Evolutionary conservation across 2,113 vertebrate species (phyloP).

Genomic region (Eidolon helvum): DNA sequence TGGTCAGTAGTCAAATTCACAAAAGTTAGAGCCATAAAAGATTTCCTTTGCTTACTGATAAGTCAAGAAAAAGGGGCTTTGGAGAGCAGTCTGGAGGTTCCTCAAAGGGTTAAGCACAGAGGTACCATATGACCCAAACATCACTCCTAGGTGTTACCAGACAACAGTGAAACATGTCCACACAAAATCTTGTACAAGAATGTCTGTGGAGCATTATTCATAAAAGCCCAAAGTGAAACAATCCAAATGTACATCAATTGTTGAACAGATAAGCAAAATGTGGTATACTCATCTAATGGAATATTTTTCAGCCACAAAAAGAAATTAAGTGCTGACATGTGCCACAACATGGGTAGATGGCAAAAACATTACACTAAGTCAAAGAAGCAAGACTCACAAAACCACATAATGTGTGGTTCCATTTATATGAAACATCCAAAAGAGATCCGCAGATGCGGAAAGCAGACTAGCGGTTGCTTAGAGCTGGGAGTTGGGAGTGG

Average conservation of each 20-base stretch:
- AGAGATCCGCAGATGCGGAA: neutral
- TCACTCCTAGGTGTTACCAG: neutral
- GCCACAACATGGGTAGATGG: neutral
- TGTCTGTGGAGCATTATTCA: neutral
- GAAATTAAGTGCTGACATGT: no score
- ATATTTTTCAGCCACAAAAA: neutral
- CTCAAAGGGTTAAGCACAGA: neutral
- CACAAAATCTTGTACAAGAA: neutral
- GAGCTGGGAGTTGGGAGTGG: neutral
- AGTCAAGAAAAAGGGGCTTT: neutral
- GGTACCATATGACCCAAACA: neutral
- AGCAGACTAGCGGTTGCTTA: neutral
- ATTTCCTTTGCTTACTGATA: neutral
- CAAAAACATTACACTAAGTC: neutral
- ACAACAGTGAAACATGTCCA: neutral
- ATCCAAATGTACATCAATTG: neutral
- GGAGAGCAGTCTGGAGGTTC: neutral
- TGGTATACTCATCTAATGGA: neutral
- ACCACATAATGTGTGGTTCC: neutral
- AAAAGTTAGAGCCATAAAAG: neutral
- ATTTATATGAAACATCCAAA: neutral
- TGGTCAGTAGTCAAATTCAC: neutral
- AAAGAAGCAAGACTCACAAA: neutral
- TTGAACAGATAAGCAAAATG: neutral
- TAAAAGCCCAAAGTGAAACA: neutral